Base-by-base conservation (phyloP, 2,797 vertebrate species). In the Labroides dimidiatus region DNA sequence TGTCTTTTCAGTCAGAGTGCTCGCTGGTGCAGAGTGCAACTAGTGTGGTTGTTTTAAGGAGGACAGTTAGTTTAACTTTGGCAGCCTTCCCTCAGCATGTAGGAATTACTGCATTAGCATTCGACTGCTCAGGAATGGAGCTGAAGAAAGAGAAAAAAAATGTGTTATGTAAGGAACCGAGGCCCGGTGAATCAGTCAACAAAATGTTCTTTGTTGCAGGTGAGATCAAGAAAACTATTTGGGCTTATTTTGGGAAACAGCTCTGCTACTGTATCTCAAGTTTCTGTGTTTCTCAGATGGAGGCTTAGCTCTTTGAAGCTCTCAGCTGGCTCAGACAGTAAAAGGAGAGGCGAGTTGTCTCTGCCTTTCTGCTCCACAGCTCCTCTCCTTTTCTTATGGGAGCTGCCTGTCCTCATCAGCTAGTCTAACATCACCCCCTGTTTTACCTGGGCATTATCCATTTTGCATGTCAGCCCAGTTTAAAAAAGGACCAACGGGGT, bases 381-480 rank as follows among this genome's bases (percentile, higher is more conserved):
- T 33, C 2, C n/a, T 2, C 24, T 63, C 13, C 13, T 39, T 16
- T 12, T 11, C 14, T 15, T 10, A 9, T 17, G 33, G 23, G 61
- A 41, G 13, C 16, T 10, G 20, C 70, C 23, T 53, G 20, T 56
- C 51, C 69, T 70, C 69, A 67, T 76, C 56, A 65, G 42, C 45
- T 44, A 48, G 37, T 39, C 43, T 27, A 66, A 61, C 59, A 49
- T 62, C 50, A 23, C 70, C 56, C 64, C 72, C 69, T 71, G 72
- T 78, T 73, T 77, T 75, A 64, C 71, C 59, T 77, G 50, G 60
- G 56, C 61, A 59, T 63, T 77, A 77, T 78, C 78, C 52, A 84
- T 80, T 80, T 82, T 64, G 36, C 57, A 52, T 60, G 27, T 48
- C 56, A 60, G 52, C 33, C 57, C 69, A 51, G 62, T 68, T 15